These are phyloP conservation scores for Euplagia quadripunctaria DNA, from an alignment of 2,888 invertebrate species.

Conservation along the genomic window DNA sequence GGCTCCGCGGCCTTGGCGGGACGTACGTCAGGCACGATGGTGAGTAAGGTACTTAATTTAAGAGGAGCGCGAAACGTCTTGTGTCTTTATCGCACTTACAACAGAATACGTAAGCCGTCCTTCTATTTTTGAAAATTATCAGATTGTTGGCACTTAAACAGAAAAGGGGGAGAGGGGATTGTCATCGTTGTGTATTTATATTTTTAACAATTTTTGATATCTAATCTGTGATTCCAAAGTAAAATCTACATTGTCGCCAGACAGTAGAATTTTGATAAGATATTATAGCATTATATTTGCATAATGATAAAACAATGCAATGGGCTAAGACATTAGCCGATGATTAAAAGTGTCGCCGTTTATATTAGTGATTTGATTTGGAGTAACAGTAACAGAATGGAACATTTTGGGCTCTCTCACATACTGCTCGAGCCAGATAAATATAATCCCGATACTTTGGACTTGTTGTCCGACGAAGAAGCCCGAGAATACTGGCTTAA, in stretches of 20 bases:
- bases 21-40: too few species aligned
- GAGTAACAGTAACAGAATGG: conserved; percentile 68
- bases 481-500: conserved; percentile 97
- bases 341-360: conserved; percentile 51
- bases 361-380: conserved; percentile 43
- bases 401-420: conserved; percentile 81
- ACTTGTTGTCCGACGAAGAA: conserved; percentile 94
- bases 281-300: conserved; percentile 74
- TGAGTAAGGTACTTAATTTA: too few species aligned
- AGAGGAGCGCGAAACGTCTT: not conserved
- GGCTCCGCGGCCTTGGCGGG: too few species aligned
- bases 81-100: not conserved
- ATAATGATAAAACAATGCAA: conserved; percentile 73
- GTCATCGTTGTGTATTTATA: conserved; percentile 27
- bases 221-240: conserved; percentile 45
- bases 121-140: not conserved
- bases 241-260: conserved; percentile 4
- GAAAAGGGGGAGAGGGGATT: not conserved
- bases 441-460: conserved; percentile 97
- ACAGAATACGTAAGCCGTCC: too few species aligned
- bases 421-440: conserved; percentile 92
- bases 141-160: conserved; percentile 3
- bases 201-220: conserved; percentile 26
- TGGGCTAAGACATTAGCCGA: conserved; percentile 71
- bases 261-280: conserved; percentile 35